phyloP scores from a whole-genome alignment of 2,113 vertebrate genomes.

The Ailuropoda melanoleuca region DNA sequence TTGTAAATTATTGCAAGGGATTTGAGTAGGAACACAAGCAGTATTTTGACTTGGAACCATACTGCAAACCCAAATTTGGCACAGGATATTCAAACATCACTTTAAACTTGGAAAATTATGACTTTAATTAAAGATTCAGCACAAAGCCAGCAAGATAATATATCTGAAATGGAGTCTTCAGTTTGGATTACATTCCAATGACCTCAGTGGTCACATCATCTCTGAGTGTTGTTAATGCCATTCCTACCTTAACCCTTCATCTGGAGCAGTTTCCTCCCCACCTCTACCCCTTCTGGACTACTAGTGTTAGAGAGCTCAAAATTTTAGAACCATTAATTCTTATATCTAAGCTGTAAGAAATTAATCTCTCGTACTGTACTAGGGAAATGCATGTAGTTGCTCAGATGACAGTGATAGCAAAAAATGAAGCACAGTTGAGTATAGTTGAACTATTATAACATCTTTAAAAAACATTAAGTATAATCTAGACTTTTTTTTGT shows the following conservation, averaged over 20 bases:
- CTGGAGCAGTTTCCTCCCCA: background rate
- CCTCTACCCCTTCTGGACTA: background rate
- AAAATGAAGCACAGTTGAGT: background rate
- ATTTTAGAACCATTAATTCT: background rate
- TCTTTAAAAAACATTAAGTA: background rate
- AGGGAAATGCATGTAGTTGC: background rate
- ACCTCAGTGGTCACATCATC: slow-evolving; percentile 22
- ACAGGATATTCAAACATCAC: slow-evolving; percentile 28
- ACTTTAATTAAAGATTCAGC: slow-evolving; percentile 77
- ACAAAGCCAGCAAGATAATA: slow-evolving; percentile 59
- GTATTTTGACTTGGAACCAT: slow-evolving; percentile 56
- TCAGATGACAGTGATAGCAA: background rate
- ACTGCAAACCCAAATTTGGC: slow-evolving; percentile 59
- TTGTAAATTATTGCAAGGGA: background rate
- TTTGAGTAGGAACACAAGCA: slow-evolving; percentile 36
- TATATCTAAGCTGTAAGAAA: background rate
- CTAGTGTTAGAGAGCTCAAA: background rate
- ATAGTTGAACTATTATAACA: background rate
- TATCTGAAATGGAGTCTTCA: slow-evolving; percentile 66
- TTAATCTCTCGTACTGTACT: background rate
- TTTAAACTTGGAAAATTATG: slow-evolving; percentile 70
- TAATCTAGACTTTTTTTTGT: background rate
- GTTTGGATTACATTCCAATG: slow-evolving; percentile 10
- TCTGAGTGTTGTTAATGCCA: background rate
- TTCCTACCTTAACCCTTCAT: background rate